A percentile compares a stretch with the other conserved stretches of the same genome.
phyloP scores from a whole-genome alignment of 1,140 invertebrate genomes.

The Coenobita brevimanus region DNA sequence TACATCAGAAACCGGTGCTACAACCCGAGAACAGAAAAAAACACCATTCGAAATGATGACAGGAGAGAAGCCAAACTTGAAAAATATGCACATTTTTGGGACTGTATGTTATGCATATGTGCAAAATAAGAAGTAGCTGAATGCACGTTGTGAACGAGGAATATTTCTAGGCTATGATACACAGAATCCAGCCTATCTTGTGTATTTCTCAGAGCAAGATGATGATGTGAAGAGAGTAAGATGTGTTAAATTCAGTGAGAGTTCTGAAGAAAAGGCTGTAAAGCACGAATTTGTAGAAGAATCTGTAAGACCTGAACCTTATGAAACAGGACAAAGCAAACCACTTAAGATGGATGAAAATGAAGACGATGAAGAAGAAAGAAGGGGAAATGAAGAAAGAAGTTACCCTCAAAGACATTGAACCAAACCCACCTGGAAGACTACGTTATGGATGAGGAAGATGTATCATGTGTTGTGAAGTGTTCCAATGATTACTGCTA shows the following conservation, averaged over 20 bases:
- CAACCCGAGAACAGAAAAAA: constrained; percentile 12
- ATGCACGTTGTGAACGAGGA: constrained; percentile 6
- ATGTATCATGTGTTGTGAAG: neutral
- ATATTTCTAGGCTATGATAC: constrained; percentile 2
- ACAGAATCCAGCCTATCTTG: too few species aligned
- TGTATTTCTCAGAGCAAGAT: too few species aligned
- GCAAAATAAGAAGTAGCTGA: neutral
- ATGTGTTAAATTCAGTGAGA: constrained; percentile 27
- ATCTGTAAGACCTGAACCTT: neutral
- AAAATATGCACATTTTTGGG: constrained; percentile 22
- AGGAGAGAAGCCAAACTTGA: too few species aligned
- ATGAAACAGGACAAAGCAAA: neutral
- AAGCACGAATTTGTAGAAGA: neutral
- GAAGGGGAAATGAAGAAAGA: too few species aligned
- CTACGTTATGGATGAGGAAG: neutral
- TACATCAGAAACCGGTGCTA: constrained; percentile 11
- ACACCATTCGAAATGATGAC: neutral
- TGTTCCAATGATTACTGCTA: neutral
- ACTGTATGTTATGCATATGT: constrained; percentile 21
- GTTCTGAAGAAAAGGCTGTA: neutral
- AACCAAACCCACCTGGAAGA: neutral
- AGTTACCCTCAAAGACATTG: constrained; percentile 6
- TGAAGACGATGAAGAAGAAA: neutral
- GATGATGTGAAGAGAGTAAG: too few species aligned
- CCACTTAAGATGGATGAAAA: neutral